Evolutionary conservation across 1,140 invertebrate species (phyloP).

Genomic region (Macrosteles quadrilineatus): DNA sequence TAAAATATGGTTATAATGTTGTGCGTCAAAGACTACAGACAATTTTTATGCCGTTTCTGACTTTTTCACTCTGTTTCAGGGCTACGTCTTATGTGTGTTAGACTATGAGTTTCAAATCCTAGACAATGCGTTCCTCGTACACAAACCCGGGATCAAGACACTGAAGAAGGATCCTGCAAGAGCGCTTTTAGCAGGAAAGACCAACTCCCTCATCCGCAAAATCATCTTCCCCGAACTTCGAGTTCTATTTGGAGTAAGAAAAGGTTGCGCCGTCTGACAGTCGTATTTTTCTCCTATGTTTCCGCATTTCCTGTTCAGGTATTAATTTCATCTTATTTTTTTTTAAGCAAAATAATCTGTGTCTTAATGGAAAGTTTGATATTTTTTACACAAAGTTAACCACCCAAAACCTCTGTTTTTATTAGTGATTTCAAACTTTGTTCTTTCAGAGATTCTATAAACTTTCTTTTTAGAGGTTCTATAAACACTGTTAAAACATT

Average conservation of each 20-base stretch:
- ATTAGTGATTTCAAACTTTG: no score
- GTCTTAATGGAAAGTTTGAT: not conserved
- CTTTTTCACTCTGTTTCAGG: constrained; percentile 59
- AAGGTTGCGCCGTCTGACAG: constrained; percentile 74
- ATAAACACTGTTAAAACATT: not conserved
- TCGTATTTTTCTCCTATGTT: not conserved
- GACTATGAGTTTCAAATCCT: constrained; percentile 89
- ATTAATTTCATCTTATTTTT: no score
- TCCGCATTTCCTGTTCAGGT: not conserved
- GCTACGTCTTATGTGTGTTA: constrained; percentile 81
- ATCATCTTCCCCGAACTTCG: constrained; percentile 83
- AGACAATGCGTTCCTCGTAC: constrained; percentile 86
- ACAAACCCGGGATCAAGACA: constrained; percentile 83
- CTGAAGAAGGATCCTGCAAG: constrained; percentile 73
- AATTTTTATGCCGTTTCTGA: no score
- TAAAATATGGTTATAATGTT: no score
- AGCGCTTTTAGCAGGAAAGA: constrained; percentile 72
- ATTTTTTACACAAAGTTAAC: no score
- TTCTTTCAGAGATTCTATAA: no score
- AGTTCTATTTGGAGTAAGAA: constrained; percentile 74
- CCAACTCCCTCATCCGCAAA: constrained; percentile 76
- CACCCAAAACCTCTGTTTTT: no score
- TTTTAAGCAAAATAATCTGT: no score
- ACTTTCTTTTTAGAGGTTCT: not conserved
- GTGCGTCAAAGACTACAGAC: no score